Base-by-base conservation (phyloP, 2,888 invertebrate genomes). In the Drosophila setosimentum region DNA sequence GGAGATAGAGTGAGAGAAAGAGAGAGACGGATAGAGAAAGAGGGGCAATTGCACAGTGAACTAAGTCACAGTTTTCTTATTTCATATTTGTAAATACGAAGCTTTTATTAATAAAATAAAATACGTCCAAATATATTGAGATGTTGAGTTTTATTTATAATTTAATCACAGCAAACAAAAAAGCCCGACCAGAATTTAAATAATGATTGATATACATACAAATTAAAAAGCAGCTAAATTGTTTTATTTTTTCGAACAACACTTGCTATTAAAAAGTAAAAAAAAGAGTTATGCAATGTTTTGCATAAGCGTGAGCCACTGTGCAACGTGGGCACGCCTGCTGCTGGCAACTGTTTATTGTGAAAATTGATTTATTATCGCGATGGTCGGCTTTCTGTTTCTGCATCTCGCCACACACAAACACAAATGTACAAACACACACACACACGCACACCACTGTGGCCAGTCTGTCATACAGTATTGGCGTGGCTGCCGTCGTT, bases 341-440 rank as follows among this genome's bases (percentile, higher is more conserved):
- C 37, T 68, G 76, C 66, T 72, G 73, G 80, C 74, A 74, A 89
- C 90, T 81, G 88, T 88, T 88, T 88, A 88, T 91, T 91, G 91
- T 91, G 87, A 89, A 88, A 88, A 88, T 88, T 91, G 90, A 88
- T 88, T 88, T 88, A 88, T 88, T 88, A 88, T 88, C 87, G 78
- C 86, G 84, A 80, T 87, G 89, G 74, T 89, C 79, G 84, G 68
- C 54, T 62, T 83, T 75, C 68, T 73, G 68, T 62, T 61, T 48
- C 66, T 70, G 68, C 49, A 40, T 59, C 68, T 62, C 73, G 63
- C 58, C 68, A 62, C 58, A 53, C 54, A 57, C 61, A 60, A 35
- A 53, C 60, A 53, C 60, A 65, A 33, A 33, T 33, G 16, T 48
- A 54, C 64, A 61, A 66, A 66, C 42, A 50, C 24, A 29, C 50